Conservation (phyloP, 2,113 vertebrate genomes). For the Carlito syrichta region DNA sequence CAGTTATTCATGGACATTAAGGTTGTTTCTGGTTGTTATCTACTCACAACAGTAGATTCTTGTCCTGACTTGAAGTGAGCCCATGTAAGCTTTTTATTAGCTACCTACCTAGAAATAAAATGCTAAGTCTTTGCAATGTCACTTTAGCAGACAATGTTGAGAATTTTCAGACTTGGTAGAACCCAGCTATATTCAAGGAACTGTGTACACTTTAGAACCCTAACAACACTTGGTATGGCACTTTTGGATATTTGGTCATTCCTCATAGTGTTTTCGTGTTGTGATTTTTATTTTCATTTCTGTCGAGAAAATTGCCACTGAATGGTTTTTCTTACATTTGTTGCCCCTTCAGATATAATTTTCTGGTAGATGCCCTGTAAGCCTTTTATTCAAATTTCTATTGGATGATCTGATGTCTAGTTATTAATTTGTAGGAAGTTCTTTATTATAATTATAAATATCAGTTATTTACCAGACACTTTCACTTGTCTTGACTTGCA, state of each 20-base stretch:
- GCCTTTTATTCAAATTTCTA: not conserved
- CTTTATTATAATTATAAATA: not conserved
- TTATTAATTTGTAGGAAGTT: not conserved
- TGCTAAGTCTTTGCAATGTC: not conserved
- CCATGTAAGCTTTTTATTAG: not conserved
- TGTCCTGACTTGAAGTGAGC: not conserved
- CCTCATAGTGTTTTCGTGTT: too few relatives aligned
- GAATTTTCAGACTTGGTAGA: not conserved
- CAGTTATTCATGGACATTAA: fast-evolving
- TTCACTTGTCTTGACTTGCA: not conserved
- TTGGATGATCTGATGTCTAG: not conserved
- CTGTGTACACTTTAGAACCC: not conserved
- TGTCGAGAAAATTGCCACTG: not conserved
- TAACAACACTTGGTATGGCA: fast-evolving
- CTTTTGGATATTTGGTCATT: too few relatives aligned
- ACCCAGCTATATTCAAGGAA: not conserved
- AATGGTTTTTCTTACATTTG: too few relatives aligned
- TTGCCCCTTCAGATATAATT: too few relatives aligned
- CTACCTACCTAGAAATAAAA: not conserved
- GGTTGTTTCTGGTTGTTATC: not conserved
- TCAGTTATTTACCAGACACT: not conserved
- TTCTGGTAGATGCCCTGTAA: not conserved
- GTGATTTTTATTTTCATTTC: not conserved
- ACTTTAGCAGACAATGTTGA: not conserved
- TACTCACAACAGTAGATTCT: not conserved